These are phyloP conservation scores for Crossocerus cetratus DNA, from an alignment of 2,888 invertebrate species.

Conservation along the genomic window DNA sequence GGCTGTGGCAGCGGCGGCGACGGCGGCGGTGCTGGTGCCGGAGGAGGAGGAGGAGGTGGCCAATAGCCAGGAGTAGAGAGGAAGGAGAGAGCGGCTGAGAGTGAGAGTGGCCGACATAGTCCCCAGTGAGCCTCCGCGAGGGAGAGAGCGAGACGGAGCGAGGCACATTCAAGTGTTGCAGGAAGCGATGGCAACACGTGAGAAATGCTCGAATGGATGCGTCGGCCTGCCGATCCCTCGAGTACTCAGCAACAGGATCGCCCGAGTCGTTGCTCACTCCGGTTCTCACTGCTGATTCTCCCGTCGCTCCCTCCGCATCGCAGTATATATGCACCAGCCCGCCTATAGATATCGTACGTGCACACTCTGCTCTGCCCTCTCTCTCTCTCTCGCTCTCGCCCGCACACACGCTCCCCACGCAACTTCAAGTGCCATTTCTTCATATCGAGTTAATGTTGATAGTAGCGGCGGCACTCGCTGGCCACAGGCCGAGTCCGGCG, in stretches of 20 bases:
- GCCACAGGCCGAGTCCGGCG: too few relatives aligned
- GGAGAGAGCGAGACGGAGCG: neutral
- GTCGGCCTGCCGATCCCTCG: conserved; percentile 13
- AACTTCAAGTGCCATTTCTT: conserved; percentile 64
- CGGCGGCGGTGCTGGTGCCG: conserved; percentile 19
- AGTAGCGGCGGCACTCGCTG: too few relatives aligned
- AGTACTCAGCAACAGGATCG: conserved; percentile 9
- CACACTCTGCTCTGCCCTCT: too few relatives aligned
- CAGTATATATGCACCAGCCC: too few relatives aligned
- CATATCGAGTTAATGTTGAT: conserved; percentile 45
- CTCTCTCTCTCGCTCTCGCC: too few relatives aligned
- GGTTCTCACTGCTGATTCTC: too few relatives aligned
- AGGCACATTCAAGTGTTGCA: conserved; percentile 43
- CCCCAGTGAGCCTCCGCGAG: neutral
- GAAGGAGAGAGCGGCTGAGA: neutral
- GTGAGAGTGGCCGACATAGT: neutral
- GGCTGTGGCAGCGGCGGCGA: conserved; percentile 17
- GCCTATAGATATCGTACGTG: too few relatives aligned
- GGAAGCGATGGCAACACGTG: conserved; percentile 57
- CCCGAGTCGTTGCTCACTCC: conserved; percentile 18
- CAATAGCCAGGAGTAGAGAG: too few relatives aligned
- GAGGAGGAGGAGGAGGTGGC: conserved; percentile 36
- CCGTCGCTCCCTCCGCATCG: too few relatives aligned
- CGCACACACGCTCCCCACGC: too few relatives aligned
- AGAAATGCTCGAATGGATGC: conserved; percentile 36